phyloP scores from a whole-genome alignment of 2,888 invertebrate species.

The Eupithecia vulgata region DNA sequence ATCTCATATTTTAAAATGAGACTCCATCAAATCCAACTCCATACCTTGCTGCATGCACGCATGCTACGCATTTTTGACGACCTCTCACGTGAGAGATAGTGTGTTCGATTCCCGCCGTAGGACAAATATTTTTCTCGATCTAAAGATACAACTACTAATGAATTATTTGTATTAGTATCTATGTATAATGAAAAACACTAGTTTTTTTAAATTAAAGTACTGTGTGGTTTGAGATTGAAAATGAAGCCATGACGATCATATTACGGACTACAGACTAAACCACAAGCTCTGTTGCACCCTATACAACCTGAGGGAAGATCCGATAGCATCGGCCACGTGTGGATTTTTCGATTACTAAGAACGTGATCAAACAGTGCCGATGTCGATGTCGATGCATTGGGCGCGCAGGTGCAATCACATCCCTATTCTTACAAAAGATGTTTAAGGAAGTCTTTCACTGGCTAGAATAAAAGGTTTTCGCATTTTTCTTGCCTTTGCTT shows the following conservation, averaged over 20 bases:
- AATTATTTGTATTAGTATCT: too few species aligned
- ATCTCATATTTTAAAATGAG: not conserved
- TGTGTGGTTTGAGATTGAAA: too few species aligned
- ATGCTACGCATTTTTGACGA: too few species aligned
- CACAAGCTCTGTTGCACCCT: not conserved
- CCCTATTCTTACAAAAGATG: not conserved
- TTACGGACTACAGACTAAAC: not conserved
- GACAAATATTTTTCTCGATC: too few species aligned
- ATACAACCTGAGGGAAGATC: slow-evolving; percentile 22
- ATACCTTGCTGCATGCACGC: too few species aligned
- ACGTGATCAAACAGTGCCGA: slow-evolving; percentile 32
- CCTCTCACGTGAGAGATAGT: too few species aligned
- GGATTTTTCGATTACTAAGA: slow-evolving; percentile 37
- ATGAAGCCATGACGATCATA: not conserved
- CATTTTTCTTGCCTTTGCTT: not conserved
- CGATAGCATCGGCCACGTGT: slow-evolving; percentile 29
- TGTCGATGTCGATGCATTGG: not conserved
- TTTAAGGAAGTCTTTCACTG: not conserved
- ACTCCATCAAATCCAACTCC: not conserved
- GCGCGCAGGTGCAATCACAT: slow-evolving; percentile 24
- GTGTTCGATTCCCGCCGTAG: too few species aligned
- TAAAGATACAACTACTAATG: too few species aligned
- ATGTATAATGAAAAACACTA: too few species aligned
- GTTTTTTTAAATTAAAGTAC: too few species aligned
- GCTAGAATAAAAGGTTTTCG: not conserved